A percentile compares a stretch with the other conserved stretches of the same genome.
These are phyloP conservation scores for Eremobia ochroleuca DNA, from an alignment of 2,888 invertebrate genomes.

Conservation along the genomic window DNA sequence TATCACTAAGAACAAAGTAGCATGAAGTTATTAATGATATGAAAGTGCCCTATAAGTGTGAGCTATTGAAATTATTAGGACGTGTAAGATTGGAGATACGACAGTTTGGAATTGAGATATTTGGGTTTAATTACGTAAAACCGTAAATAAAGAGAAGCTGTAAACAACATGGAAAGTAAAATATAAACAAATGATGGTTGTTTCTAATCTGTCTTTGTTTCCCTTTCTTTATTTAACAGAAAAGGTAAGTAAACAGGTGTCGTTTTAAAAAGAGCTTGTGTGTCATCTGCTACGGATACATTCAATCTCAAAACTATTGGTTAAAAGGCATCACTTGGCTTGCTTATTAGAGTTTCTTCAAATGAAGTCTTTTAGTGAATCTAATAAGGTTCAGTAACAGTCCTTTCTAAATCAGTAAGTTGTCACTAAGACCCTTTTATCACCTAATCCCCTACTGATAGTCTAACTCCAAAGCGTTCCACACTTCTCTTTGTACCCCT, in stretches of 20 bases:
- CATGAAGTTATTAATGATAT: conserved; percentile 76
- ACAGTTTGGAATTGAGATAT: conserved; percentile 38
- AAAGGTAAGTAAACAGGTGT: too few species aligned
- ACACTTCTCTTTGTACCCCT: conserved; percentile 26
- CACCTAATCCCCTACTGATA: conserved; percentile 12
- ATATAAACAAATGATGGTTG: not conserved
- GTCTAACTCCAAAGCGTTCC: conserved; percentile 1
- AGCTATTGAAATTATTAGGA: conserved; percentile 57
- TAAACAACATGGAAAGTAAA: not conserved
- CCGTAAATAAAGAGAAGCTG: not conserved
- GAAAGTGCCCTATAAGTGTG: conserved; percentile 61
- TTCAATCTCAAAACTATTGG: not conserved
- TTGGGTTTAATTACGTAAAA: conserved; percentile 24
- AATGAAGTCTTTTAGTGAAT: too few species aligned
- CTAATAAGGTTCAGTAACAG: too few species aligned
- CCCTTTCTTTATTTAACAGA: too few species aligned
- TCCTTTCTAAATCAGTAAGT: not conserved
- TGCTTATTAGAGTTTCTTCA: not conserved
- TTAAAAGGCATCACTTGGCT: not conserved
- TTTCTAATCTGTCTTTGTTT: too few species aligned
- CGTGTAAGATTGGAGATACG: conserved; percentile 58
- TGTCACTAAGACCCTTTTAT: not conserved
- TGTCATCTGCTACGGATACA: not conserved
- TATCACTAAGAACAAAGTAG: conserved; percentile 78
- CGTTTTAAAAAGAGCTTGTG: not conserved